Evolutionary conservation across 2,797 vertebrate genomes (phyloP).

Genomic region (Gallirallus australis): DNA sequence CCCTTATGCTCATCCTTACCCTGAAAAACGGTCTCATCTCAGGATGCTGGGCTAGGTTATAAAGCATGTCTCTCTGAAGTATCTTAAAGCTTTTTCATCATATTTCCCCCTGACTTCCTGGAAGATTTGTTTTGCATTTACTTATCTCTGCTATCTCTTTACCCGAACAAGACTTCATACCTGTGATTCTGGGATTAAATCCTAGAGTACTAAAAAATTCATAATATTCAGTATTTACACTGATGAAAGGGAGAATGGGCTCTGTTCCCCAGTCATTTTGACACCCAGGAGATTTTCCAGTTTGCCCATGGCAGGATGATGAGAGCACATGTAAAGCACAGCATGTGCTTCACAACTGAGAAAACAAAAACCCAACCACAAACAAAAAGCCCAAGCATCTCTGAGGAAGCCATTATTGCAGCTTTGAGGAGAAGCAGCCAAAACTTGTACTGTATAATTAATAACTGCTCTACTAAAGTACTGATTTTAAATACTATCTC

Average conservation of each 20-base stretch:
- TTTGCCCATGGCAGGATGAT: not conserved
- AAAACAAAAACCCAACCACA: not conserved
- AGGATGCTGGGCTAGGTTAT: not conserved
- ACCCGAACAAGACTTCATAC: not conserved
- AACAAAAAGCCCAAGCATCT: no score
- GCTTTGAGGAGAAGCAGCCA: not conserved
- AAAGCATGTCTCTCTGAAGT: constrained; percentile 25
- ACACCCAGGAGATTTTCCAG: not conserved
- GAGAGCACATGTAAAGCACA: not conserved
- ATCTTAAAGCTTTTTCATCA: not conserved
- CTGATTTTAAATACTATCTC: not conserved
- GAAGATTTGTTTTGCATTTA: not conserved
- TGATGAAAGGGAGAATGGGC: not conserved
- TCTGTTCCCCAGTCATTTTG: not conserved
- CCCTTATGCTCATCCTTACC: not conserved
- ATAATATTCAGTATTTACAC: not conserved
- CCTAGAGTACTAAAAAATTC: not conserved
- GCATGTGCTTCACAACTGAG: not conserved
- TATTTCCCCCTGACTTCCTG: not conserved
- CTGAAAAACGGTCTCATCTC: constrained; percentile 6
- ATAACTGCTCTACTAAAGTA: not conserved
- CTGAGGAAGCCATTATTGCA: not conserved
- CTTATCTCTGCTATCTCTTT: not conserved
- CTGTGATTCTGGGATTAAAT: not conserved
- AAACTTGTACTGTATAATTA: not conserved